phyloP scores from a whole-genome alignment of 2,797 vertebrate genomes.

The Cuniculus paca region DNA sequence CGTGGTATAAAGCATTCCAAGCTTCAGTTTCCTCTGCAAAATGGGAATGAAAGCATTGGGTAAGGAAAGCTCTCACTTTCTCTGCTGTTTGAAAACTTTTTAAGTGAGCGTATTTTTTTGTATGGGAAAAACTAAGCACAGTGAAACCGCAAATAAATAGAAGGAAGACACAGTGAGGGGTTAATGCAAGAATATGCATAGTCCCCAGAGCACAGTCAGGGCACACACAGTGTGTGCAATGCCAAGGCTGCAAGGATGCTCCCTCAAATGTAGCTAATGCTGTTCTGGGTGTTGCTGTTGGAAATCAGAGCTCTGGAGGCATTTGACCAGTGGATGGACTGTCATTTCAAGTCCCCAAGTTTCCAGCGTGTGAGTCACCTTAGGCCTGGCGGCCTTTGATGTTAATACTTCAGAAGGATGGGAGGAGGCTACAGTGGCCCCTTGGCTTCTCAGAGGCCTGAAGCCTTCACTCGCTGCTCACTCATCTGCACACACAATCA shows the following conservation, averaged over 20 bases:
- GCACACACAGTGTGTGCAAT: fast-evolving
- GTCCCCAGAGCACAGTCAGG: fast-evolving
- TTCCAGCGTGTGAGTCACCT: not conserved
- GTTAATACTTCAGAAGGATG: not conserved
- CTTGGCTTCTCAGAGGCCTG: not conserved
- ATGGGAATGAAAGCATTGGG: not conserved
- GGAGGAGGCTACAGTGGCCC: fast-evolving
- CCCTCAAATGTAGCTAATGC: fast-evolving
- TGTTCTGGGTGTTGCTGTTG: not conserved
- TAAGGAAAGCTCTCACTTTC: not conserved
- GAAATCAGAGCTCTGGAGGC: not conserved
- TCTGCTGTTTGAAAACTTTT: not conserved
- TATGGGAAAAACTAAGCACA: not conserved
- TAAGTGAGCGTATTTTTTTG: not conserved
- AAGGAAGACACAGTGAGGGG: not conserved
- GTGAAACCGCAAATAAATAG: not conserved
- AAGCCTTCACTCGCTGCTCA: fast-evolving
- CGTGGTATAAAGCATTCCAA: not conserved
- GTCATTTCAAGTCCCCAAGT: not conserved
- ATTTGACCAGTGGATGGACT: too few species aligned
- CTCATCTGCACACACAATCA: not conserved
- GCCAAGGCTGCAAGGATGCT: not conserved
- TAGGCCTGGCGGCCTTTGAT: not conserved
- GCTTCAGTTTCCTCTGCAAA: not conserved
- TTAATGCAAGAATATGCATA: fast-evolving